These are phyloP conservation scores for Petrophora chlorosata DNA, from an alignment of 2,888 invertebrate genomes.

Conservation along the genomic window DNA sequence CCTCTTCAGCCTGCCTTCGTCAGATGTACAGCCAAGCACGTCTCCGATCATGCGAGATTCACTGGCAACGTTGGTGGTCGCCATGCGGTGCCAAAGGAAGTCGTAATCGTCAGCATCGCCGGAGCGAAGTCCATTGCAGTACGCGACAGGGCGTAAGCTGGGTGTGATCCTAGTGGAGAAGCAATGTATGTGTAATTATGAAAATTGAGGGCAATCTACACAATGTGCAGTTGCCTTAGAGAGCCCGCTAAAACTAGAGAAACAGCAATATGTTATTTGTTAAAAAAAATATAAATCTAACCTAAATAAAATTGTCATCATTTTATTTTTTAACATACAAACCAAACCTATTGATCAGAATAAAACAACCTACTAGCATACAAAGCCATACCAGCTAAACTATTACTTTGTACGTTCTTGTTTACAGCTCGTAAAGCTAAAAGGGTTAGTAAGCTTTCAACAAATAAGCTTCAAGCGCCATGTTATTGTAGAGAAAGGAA, in stretches of 20 bases:
- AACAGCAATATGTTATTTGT: no score
- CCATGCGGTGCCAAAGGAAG: slow-evolving; percentile 85
- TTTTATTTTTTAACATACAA: no score
- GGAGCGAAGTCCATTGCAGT: slow-evolving; percentile 85
- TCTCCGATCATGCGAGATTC: slow-evolving; percentile 85
- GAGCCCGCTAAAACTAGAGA: no score
- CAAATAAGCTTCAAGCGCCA: slow-evolving; percentile 23
- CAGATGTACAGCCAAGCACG: slow-evolving; percentile 84
- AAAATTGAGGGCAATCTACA: not conserved
- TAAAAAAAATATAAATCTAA: no score
- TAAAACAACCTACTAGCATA: not conserved
- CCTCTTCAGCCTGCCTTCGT: slow-evolving; percentile 80
- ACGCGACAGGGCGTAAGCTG: slow-evolving; percentile 82
- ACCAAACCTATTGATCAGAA: no score
- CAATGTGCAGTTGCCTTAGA: no score
- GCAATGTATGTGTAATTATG: not conserved
- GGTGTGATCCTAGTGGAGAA: slow-evolving; percentile 57
- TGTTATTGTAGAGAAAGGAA: slow-evolving; percentile 12
- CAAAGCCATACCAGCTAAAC: slow-evolving; percentile 15
- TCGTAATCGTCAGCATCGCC: slow-evolving; percentile 85
- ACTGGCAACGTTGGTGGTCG: slow-evolving; percentile 81
- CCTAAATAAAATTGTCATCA: no score
- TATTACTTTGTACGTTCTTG: slow-evolving; percentile 16
- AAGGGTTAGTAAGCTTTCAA: slow-evolving; percentile 26
- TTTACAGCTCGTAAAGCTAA: slow-evolving; percentile 22